Conservation (phyloP, 1,140 invertebrate genomes). For the Leptinotarsa texana region DNA sequence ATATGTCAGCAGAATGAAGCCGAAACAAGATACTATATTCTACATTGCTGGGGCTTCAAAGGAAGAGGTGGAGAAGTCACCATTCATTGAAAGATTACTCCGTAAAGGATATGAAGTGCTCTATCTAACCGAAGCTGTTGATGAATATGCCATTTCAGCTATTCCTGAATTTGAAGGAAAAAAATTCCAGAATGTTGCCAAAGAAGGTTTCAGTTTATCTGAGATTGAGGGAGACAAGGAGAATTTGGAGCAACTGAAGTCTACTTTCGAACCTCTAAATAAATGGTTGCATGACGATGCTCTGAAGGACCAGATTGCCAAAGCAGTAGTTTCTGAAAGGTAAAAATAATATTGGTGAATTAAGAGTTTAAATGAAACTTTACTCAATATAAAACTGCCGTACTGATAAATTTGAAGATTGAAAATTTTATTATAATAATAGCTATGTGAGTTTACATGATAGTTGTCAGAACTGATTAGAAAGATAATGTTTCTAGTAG, state of each 20-base stretch:
- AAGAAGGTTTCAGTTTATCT: conserved; percentile 92
- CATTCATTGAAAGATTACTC: conserved; percentile 84
- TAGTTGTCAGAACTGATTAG: too few relatives aligned
- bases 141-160: conserved; percentile 96
- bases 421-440: too few relatives aligned
- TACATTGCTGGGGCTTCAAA: conserved; percentile 91
- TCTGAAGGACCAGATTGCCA: conserved; percentile 83
- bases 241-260: conserved; percentile 78
- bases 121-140: conserved; percentile 94
- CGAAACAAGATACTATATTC: conserved; percentile 95
- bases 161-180: conserved; percentile 99
- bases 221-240: conserved; percentile 84
- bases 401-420: too few relatives aligned
- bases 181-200: conserved; percentile 99
- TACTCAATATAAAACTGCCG: too few relatives aligned
- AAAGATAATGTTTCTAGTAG: too few relatives aligned
- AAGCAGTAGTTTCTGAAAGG: conserved; percentile 60
- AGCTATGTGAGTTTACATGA: too few relatives aligned
- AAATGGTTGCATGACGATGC: conserved; percentile 89
- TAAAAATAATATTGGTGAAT: background rate
- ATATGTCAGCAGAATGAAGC: conserved; percentile 95
- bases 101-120: conserved; percentile 88
- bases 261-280: conserved; percentile 85
- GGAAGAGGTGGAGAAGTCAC: conserved; percentile 89
- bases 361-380: too few relatives aligned